A percentile compares a stretch with the other conserved stretches of the same genome.
phyloP scores from a whole-genome alignment of 2,888 invertebrate species.

The Drosophila pegasa region DNA sequence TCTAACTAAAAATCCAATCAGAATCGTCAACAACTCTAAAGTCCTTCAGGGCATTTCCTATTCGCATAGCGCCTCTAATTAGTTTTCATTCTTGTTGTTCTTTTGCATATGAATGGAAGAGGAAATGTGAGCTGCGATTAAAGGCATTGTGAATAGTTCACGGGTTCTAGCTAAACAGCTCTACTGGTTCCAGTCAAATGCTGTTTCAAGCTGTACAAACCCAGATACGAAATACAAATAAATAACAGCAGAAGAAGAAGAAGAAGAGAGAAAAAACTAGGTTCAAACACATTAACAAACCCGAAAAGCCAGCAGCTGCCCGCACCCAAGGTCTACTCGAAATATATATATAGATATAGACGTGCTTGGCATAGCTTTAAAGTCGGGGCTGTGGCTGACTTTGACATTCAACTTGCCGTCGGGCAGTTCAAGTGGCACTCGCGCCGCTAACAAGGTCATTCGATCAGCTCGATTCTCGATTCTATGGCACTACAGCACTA shows the following conservation, averaged over 20 bases:
- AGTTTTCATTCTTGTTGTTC: not conserved
- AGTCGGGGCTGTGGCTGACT: slow-evolving; percentile 49
- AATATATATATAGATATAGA: slow-evolving; percentile 25
- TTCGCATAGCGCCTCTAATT: not conserved
- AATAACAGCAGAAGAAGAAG: not conserved
- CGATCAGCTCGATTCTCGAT: slow-evolving; percentile 12
- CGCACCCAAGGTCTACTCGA: slow-evolving; percentile 42
- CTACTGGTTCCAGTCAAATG: slow-evolving; percentile 37
- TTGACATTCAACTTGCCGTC: slow-evolving; percentile 73
- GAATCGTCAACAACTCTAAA: not conserved
- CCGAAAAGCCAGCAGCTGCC: slow-evolving; percentile 38
- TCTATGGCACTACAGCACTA: slow-evolving; percentile 43
- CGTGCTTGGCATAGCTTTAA: slow-evolving; percentile 58
- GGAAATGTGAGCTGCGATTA: slow-evolving; percentile 41
- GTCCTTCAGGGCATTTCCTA: not conserved
- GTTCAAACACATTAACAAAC: slow-evolving; percentile 37
- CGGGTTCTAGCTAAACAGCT: slow-evolving; percentile 27
- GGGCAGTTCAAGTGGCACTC: slow-evolving; percentile 72
- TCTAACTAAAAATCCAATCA: not conserved
- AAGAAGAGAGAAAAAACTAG: slow-evolving; percentile 30
- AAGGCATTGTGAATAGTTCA: slow-evolving; percentile 37
- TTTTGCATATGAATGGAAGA: slow-evolving; percentile 48
- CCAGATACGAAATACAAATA: slow-evolving; percentile 6
- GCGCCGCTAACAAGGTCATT: slow-evolving; percentile 43
- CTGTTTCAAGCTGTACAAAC: slow-evolving; percentile 40